Percentiles rank a stretch among this genome's conserved stretches.
Conservation (phyloP, 35 echinoderm and acorn worm species). For the Acanthaster planci region DNA sequence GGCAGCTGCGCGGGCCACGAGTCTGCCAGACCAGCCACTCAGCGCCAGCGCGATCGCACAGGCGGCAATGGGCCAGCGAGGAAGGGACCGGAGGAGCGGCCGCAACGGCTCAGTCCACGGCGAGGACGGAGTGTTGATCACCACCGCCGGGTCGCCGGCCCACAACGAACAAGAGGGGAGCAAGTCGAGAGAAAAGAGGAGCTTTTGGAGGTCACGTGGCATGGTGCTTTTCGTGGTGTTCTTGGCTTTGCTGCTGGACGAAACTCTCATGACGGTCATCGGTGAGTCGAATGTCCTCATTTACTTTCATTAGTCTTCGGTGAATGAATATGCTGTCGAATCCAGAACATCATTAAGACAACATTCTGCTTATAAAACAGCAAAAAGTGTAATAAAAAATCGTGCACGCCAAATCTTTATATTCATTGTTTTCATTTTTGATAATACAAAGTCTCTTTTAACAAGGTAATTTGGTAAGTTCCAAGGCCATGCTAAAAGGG, state of each 20-base stretch:
- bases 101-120: background rate
- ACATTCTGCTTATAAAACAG: no score
- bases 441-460: no score
- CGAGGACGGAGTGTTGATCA: background rate
- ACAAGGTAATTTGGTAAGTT: no score
- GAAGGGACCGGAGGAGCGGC: background rate
- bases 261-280: constrained; percentile 61
- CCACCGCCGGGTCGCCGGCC: background rate
- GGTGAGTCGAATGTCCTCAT: constrained; percentile 4
- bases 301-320: no score
- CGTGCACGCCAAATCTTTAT: no score
- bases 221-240: constrained; percentile 44
- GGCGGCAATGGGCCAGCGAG: background rate
- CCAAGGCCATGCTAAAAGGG: no score
- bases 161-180: background rate
- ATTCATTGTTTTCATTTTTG: no score
- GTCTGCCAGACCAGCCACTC: background rate
- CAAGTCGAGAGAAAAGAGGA: background rate
- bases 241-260: constrained; percentile 54
- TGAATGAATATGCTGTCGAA: no score
- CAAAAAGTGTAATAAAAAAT: no score
- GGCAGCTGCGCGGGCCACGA: background rate
- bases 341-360: no score
- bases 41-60: background rate
- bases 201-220: constrained; percentile 34